A percentile compares a stretch with the other conserved stretches of the same genome.
These are phyloP conservation scores for Orchestes rusci DNA, from an alignment of 2,888 invertebrate species.

Conservation along the genomic window DNA sequence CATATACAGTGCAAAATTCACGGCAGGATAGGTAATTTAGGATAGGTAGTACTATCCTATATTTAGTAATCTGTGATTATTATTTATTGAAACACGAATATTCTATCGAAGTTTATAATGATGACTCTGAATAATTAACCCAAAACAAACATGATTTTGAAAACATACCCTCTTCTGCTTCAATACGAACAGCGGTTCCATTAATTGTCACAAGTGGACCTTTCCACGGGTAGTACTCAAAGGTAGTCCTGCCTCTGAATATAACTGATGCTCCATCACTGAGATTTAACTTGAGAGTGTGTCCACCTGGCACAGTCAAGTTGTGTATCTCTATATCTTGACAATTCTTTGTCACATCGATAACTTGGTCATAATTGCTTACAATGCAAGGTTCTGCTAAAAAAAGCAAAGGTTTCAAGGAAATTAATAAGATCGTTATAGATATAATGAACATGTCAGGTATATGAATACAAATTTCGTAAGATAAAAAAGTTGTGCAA, in stretches of 20 bases:
- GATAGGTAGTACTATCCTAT: no score
- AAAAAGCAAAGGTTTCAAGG: background rate
- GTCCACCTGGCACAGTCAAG: constrained; percentile 12
- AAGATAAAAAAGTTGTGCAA: no score
- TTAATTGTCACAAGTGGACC: constrained; percentile 16
- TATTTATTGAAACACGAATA: no score
- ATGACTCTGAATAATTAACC: background rate
- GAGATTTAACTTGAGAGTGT: constrained; percentile 12
- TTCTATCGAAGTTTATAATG: no score
- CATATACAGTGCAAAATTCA: no score
- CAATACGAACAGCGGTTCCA: constrained; percentile 10
- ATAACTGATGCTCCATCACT: constrained; percentile 10
- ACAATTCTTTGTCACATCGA: constrained; percentile 6
- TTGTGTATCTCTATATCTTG: constrained; percentile 6
- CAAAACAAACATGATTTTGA: no score
- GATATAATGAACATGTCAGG: no score
- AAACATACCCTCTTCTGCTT: constrained; percentile 16
- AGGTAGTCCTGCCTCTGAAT: constrained; percentile 12
- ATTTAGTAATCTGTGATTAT: no score
- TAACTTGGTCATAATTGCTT: constrained; percentile 9
- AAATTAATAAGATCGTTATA: no score
- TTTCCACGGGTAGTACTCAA: constrained; percentile 12
- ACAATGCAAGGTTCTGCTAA: constrained; percentile 3
- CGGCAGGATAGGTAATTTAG: no score
- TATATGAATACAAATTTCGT: no score